Base-by-base conservation (phyloP, 2,888 invertebrate genomes). In the Chrysolina haemoptera region DNA sequence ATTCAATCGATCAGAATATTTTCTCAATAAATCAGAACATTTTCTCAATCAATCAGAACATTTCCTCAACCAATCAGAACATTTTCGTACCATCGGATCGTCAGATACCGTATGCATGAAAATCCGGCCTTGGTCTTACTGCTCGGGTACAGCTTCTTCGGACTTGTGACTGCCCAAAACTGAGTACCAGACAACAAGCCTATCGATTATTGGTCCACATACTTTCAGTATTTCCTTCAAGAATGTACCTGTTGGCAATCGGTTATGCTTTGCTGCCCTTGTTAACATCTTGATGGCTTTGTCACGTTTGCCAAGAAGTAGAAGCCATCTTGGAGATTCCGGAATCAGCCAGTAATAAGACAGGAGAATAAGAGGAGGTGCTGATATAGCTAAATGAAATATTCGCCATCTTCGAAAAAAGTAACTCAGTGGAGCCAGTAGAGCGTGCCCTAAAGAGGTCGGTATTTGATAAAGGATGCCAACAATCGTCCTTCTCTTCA, bases 311-410 rank as follows among this genome's bases (percentile, higher is more conserved):
- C 94, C 94, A 1, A 91, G 90, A 12, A 93, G 91, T 59, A 94
- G 89, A 6, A 95, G 88, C 95, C 95, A 95, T 70, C 95, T 90
- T 0, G 95, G 94, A 1, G 94, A 94, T 88, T 95, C 95, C 0
- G 94, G 94, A 71, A 94, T 87, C 9, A 94, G 82, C 91, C 92
- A 93, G 82, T 91, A 92, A 78, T 91, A 93, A 0, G 89, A 86
- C 48, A 92, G 85, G 6, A 93, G 88, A 50, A 94, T 79, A 43
- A 92, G 79, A 0, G 92, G 90, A 1, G 92, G 91, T n/a, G 90
- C 74, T 0, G 90, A 90, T 55, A 91, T 89, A 5, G 89, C 89
- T 16, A 91, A 82, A 83, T 92, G 91, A 68, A 91, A 88, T 74
- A 88, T 86, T 41, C 89, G 86, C 91, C 91, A 92, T 76, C 91